Evolutionary conservation across 2,888 invertebrate genomes (phyloP), one percentile per base, ranked within the genome.

Genomic region (Agonopterix heracliana): DNA sequence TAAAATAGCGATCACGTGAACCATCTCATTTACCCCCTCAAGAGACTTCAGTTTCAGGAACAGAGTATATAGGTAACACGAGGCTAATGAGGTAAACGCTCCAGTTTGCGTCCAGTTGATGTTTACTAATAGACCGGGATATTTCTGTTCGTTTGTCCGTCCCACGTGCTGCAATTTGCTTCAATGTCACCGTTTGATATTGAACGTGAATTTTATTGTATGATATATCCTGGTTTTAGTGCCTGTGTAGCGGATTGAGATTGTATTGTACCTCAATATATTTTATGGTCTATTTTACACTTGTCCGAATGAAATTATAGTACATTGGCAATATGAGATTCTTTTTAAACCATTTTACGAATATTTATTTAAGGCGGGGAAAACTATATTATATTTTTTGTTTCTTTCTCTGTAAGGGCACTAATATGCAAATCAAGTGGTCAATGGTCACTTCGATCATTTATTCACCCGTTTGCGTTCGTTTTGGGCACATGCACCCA

Each of bases 1-100:
- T n/a, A 9, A 65, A 71, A 75, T 74, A 75, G 64, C 58, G 44
- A 45, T 34, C n/a, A 44, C 44, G 44, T 48, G 5, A 34, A 45
- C 36, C 12, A 34, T 35, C 36, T 35, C n/a, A 36, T 45, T 45
- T 13, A 14, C 56, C 54, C 50, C 12, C 38, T n/a, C 38, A 63
- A 55, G 50, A 60, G 54, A 41, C 47, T 49, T 5, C 49, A 45
- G 54, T 67, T 65, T 67, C 64, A 69, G 71, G 70, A 76, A 74
- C 66, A 49, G 26, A 11, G 46, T n/a, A n/a, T n/a, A n/a, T n/a
- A n/a, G n/a, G n/a, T 26, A 26, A 26, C 26, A 26, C n/a, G 26
- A 26, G 26, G 34, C 35, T 62, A 70, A 75, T 71, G 56, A 68
- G 56, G 70, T 78, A 73, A 77, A 71, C 51, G 71, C 49, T 60